These are phyloP conservation scores for Geotrypetes seraphini DNA, from an alignment of 2,797 vertebrate genomes.

Conservation along the genomic window DNA sequence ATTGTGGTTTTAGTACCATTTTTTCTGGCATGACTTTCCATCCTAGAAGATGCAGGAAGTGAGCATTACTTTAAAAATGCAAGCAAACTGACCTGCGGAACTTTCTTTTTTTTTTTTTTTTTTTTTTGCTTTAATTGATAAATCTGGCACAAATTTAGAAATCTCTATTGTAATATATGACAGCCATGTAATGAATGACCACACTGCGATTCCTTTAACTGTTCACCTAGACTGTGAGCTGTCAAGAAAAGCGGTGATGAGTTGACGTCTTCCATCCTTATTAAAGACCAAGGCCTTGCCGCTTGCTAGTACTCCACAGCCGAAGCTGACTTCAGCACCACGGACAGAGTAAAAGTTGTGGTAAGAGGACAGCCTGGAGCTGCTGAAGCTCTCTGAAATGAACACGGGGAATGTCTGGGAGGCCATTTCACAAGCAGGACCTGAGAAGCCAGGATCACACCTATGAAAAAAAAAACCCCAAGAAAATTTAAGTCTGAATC, in stretches of 20 bases:
- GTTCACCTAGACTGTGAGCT: slow-evolving; percentile 94
- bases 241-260: slow-evolving; percentile 86
- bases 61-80: too few species aligned
- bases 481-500: too few species aligned
- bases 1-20: too few species aligned
- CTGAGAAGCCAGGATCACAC: slow-evolving; percentile 92
- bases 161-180: too few species aligned
- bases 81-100: too few species aligned
- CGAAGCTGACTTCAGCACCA: slow-evolving; percentile 92
- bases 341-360: slow-evolving; percentile 93
- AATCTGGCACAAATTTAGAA: too few species aligned
- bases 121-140: too few species aligned
- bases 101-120: too few species aligned
- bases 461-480: slow-evolving; percentile 42
- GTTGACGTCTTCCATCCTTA: slow-evolving; percentile 83
- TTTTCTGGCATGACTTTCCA: too few species aligned
- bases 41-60: too few species aligned
- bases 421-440: slow-evolving; percentile 86
- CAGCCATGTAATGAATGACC: too few species aligned
- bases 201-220: too few species aligned
- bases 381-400: slow-evolving; percentile 88
- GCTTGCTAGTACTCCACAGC: slow-evolving; percentile 89
- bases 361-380: slow-evolving; percentile 86
- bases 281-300: slow-evolving; percentile 97
- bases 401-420: slow-evolving; percentile 92